Evolutionary conservation across 2,113 vertebrate genomes (phyloP).

Genomic region (Phalacrocorax pelagicus): DNA sequence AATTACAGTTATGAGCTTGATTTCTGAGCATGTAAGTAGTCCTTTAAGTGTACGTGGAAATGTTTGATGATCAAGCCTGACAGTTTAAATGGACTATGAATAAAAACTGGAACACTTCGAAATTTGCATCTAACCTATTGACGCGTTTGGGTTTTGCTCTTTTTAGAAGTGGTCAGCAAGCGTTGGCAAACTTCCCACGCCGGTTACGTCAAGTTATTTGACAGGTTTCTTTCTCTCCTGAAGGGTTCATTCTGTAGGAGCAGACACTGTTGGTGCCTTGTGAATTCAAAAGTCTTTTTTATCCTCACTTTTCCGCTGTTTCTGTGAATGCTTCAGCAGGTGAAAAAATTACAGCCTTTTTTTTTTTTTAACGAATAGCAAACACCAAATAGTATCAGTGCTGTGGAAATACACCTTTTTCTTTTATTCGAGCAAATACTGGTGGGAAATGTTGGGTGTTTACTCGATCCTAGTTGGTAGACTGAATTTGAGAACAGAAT

Average conservation of each 20-base stretch:
- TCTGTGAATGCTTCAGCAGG: not conserved
- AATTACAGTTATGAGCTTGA: not conserved
- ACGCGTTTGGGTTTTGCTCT: accelerated
- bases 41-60: not conserved
- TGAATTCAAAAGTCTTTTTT: not conserved
- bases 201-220: no score
- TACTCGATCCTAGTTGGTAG: not conserved
- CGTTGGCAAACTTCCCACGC: accelerated
- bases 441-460: not conserved
- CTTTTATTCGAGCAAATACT: not conserved
- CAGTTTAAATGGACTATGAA: not conserved
- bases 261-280: not conserved
- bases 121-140: not conserved
- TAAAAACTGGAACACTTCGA: not conserved
- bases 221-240: not conserved
- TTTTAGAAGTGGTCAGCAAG: accelerated
- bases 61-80: not conserved
- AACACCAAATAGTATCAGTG: not conserved
- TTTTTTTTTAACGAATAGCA: not conserved
- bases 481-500: not conserved
- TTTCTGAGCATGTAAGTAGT: not conserved
- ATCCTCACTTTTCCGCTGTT: not conserved
- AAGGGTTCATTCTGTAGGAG: not conserved
- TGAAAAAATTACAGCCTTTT: not conserved
- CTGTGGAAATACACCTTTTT: not conserved